Base-by-base conservation (phyloP, 2,888 invertebrate species). In the Proisotoma minuta region DNA sequence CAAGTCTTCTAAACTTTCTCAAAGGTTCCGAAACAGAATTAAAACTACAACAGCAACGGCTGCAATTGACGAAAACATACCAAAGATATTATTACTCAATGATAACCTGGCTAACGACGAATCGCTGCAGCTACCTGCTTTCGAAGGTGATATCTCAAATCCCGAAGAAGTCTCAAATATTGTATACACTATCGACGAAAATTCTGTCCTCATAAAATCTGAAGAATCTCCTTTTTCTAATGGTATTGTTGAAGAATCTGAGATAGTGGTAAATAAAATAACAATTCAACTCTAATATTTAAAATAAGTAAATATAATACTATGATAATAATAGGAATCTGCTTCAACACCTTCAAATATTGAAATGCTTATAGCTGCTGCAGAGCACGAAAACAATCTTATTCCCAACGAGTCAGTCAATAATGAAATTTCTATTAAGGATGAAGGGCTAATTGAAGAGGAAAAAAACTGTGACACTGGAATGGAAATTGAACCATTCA, bases 341-440 rank as follows among this genome's bases (percentile, higher is more conserved):
- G 15, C 34, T 15, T 5, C 57, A 23, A 27, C 29, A 20, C 56
- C 54, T 15, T 61, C 61, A 20, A 61, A 57, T 40, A 26, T 61
- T 29, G 61, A 61, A 12, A 56, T 61, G 50, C n/a, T 61, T 2
- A n/a, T 61, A 2, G 61, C 61, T 22, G 61, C 61, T 12, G 61
- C 61, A 3, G 57, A 61, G 23, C 56, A 57, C 3, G 50, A 61
- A 27, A 52, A 51, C 8, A 52, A 24, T 52, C 10, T n/a, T 47
- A 10, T 15, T 15, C 20, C 47, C 5, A 8, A 8, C n/a, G n/a
- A 47, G 5, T 51, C 47, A 0, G 39, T 56, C 10, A 40, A 28
- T 15, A 39, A 28, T 8, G 60, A 53, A 23, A 28, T 48, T 15
- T 4, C 27, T 27, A 15, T 29, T 15, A 15, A 51, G 12, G 49